Conservation (phyloP, 2,888 invertebrate genomes). For the Mellilla xanthometata region DNA sequence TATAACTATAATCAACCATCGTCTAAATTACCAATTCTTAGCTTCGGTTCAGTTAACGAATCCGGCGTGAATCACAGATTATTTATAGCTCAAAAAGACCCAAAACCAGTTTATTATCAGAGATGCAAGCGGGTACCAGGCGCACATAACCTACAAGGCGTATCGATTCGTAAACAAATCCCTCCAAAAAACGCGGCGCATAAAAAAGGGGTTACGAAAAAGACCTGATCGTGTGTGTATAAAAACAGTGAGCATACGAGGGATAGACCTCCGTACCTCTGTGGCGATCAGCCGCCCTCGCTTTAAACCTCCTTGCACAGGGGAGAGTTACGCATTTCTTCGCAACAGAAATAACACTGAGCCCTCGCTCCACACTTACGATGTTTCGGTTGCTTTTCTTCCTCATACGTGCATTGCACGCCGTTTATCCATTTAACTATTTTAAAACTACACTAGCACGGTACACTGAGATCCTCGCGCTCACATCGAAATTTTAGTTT, state of each 20-base stretch:
- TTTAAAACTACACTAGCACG: slow-evolving; percentile 78
- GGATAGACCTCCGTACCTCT: slow-evolving; percentile 79
- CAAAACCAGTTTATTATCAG: slow-evolving; percentile 37
- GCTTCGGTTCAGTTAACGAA: slow-evolving; percentile 16
- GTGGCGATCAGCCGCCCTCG: slow-evolving; percentile 68
- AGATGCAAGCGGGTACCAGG: slow-evolving; percentile 48
- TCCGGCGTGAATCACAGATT: slow-evolving; percentile 30
- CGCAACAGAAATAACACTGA: slow-evolving; percentile 68
- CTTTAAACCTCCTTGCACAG: slow-evolving; percentile 59
- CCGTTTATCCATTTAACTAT: slow-evolving; percentile 79
- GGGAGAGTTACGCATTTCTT: slow-evolving; percentile 73
- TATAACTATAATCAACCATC: slow-evolving; percentile 14
- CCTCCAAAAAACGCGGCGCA: slow-evolving; percentile 68
- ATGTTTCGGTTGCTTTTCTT: slow-evolving; percentile 80
- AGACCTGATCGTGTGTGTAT: slow-evolving; percentile 66
- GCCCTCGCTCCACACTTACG: slow-evolving; percentile 75
- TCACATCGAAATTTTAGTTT: slow-evolving; percentile 68
- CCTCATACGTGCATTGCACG: slow-evolving; percentile 83
- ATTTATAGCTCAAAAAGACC: slow-evolving; percentile 31
- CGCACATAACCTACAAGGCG: slow-evolving; percentile 65
- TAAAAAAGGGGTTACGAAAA: slow-evolving; percentile 72
- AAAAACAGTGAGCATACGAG: slow-evolving; percentile 73
- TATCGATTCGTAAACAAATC: slow-evolving; percentile 68
- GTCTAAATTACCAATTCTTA: slow-evolving; percentile 20
- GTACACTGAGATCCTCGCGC: slow-evolving; percentile 70